Base-by-base conservation (phyloP, 1,140 invertebrate genomes). In the Hydropsyche tenuis region DNA sequence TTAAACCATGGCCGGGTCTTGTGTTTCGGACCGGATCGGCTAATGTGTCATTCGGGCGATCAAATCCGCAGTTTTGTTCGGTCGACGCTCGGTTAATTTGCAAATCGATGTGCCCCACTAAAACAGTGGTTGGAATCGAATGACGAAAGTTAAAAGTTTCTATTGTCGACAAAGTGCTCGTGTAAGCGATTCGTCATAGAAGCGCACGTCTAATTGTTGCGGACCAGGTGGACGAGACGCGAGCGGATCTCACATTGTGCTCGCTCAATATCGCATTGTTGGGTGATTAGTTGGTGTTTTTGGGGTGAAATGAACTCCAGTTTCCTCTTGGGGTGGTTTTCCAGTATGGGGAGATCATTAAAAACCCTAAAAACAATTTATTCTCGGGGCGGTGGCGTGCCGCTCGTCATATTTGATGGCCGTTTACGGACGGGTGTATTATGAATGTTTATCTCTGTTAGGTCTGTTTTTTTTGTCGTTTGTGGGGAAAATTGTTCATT, bases 341-440 rank as follows among this genome's bases (percentile, higher is more conserved):
- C 14, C 16, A 27, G 51, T 23, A 14, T 2, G 53, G 20, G 27
- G 30, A 20, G 12, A 53, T 56, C 69, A 71, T 71, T 71, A 71
- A 43, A 71, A 71, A 20, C 27, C 51, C 56, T 46, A 46, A 72
- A 72, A 72, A 72, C 70, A 72, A 72, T 72, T 72, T 72, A 72
- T 72, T 30, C 22, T 16, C 16, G 27, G 46, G 20, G 11, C 63
- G 42, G 16, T 65, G 12, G 63, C 63, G 63, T 65, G 63, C 30
- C 42, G 27, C n/a, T 25, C 27, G 16, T 42, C 30, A 22, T 45
- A 65, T 65, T 65, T 65, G 63, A 65, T 65, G 11, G 37, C 63
- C 63, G 30, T 65, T 65, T 65, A 65, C 30, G 11, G 63, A 60
- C 56, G 20, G 56, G 23, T 20, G 56, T 60, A 20, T 20, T 60